These are phyloP conservation scores for Drosophila demipolita DNA, from an alignment of 2,888 invertebrate species.

Conservation along the genomic window DNA sequence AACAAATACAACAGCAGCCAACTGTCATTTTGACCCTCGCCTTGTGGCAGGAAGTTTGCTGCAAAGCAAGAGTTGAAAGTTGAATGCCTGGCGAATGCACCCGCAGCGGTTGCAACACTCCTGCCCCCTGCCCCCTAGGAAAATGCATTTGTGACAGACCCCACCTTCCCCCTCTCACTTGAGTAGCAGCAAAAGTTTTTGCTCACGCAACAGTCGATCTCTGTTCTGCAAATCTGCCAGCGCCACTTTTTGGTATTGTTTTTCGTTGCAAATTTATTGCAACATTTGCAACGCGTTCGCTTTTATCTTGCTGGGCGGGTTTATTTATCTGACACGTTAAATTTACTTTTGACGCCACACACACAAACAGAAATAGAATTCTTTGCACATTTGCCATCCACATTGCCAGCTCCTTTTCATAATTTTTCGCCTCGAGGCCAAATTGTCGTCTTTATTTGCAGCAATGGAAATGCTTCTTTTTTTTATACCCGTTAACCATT, in stretches of 20 bases:
- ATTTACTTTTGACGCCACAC: constrained; percentile 68
- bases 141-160: constrained; percentile 53
- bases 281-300: constrained; percentile 67
- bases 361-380: constrained; percentile 1
- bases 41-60: constrained; percentile 25
- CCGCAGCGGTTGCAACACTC: constrained; percentile 30
- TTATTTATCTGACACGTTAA: constrained; percentile 82
- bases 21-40: constrained; percentile 56
- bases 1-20: constrained; percentile 22
- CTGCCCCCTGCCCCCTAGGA: not conserved
- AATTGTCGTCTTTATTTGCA: constrained; percentile 79
- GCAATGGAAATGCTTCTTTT: constrained; percentile 72
- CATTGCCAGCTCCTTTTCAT: constrained; percentile 55
- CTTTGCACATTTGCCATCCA: constrained; percentile 23
- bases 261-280: constrained; percentile 78
- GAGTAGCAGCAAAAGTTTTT: constrained; percentile 52
- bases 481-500: constrained; percentile 44
- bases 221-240: constrained; percentile 27
- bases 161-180: not conserved
- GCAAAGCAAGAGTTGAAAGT: constrained; percentile 83
- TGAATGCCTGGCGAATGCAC: constrained; percentile 82
- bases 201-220: constrained; percentile 68
- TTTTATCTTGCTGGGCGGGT: constrained; percentile 73
- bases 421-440: constrained; percentile 79
- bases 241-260: constrained; percentile 61